A percentile compares a stretch with the other conserved stretches of the same genome.
phyloP scores from a whole-genome alignment of 2,113 vertebrate genomes.

The Clarias gariepinus region DNA sequence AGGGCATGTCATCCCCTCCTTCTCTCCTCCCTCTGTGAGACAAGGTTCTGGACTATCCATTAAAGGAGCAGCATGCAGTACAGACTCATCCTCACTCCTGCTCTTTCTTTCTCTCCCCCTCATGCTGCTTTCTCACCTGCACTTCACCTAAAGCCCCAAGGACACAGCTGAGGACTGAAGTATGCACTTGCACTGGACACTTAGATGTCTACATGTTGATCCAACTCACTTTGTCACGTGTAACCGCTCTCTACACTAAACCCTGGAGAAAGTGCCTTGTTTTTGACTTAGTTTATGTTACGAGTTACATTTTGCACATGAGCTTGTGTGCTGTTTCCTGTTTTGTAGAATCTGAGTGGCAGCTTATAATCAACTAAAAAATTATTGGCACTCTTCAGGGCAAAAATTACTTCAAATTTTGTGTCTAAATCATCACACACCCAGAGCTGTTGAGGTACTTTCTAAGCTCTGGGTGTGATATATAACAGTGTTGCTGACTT shows the following conservation, averaged over 20 bases:
- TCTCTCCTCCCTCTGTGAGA: neutral
- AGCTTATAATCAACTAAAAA: constrained; percentile 22
- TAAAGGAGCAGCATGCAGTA: neutral
- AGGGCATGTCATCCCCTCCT: neutral
- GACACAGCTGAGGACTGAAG: constrained; percentile 16
- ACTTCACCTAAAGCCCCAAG: constrained; percentile 17
- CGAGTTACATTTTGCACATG: constrained; percentile 9
- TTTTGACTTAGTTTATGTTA: neutral
- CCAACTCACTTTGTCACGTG: neutral
- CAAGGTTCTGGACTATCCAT: neutral
- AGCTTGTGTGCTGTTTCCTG: constrained; percentile 15
- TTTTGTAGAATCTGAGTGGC: constrained; percentile 28
- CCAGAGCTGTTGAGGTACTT: neutral
- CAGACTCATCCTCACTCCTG: neutral
- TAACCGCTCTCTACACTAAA: constrained; percentile 10
- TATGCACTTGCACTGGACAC: constrained; percentile 47
- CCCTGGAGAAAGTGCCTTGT: constrained; percentile 21
- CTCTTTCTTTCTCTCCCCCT: constrained; percentile 19
- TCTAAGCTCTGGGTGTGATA: no score
- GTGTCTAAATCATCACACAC: constrained; percentile 16
- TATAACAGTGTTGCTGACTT: neutral
- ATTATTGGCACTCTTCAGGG: neutral
- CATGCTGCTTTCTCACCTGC: constrained; percentile 8
- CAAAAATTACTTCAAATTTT: neutral
- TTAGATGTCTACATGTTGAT: constrained; percentile 31